Evolutionary conservation across 2,797 vertebrate genomes (phyloP).

Genomic region (Pampus argenteus): DNA sequence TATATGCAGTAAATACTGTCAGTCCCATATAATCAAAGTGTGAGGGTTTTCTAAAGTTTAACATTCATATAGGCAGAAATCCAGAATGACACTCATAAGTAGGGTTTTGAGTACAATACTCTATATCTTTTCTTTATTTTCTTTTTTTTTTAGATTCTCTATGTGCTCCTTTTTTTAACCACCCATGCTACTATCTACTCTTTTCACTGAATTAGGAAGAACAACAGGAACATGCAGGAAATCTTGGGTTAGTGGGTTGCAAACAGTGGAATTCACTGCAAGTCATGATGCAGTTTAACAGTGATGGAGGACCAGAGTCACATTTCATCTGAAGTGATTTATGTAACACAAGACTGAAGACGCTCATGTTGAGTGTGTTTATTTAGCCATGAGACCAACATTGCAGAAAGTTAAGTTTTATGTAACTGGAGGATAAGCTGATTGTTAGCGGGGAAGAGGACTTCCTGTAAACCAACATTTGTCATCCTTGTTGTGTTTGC

Average conservation of each 20-base stretch:
- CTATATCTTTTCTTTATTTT: no score
- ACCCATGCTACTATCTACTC: background rate
- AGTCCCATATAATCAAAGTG: no score
- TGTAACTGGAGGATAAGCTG: background rate
- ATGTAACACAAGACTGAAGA: conserved; percentile 13
- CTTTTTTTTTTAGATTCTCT: no score
- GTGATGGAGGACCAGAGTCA: background rate
- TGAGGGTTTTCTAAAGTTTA: no score
- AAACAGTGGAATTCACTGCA: background rate
- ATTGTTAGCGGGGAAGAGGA: background rate
- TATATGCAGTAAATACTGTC: no score
- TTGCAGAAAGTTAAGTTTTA: background rate
- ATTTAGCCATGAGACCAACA: conserved; percentile 5
- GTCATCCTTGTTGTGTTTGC: conserved; percentile 36
- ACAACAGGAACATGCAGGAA: background rate
- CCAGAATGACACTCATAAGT: no score
- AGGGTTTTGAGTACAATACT: no score
- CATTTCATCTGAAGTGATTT: conserved; percentile 13
- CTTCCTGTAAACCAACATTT: conserved; percentile 39
- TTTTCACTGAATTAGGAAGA: background rate
- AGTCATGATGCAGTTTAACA: background rate
- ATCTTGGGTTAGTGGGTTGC: background rate
- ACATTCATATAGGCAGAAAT: no score
- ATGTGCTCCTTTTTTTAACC: background rate
- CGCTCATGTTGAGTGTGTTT: conserved; percentile 26